Evolutionary conservation across 2,113 vertebrate species (phyloP), one percentile per base, ranked within the genome.

Genomic region (Cyprinus carpio): DNA sequence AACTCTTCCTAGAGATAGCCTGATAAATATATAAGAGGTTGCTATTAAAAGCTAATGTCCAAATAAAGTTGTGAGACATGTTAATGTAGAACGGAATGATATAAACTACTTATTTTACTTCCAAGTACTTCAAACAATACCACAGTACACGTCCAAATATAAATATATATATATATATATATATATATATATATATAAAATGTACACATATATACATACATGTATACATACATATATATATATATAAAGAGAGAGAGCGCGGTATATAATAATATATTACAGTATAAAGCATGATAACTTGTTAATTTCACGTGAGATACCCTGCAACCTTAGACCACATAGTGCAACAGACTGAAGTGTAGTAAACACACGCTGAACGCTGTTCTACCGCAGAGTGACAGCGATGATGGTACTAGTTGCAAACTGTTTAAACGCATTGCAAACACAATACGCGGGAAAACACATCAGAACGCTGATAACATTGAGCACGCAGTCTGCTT

Each of bases 311-410:
- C 13, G 11, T n/a, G 11, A 56, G 27, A 56, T n/a, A 25, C 23
- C 49, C 46, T 56, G 81, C 72, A 82, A 72, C 81, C 29, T 54
- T 40, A 34, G 6, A 82, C 43, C 58, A 62, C 7, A 34, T 8
- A 82, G 29, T 25, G 12, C 56, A 71, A 56, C 49, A 51, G 18
- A 31, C 46, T 40, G 54, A 60, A 31, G 46, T 60, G 54, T 79
- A 76, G 49, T 31, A 25, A 60, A 79, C 29, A 60, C 29, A 10
- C 64, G 62, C 1, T 51, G 65, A 82, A 82, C 11, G 67, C 3
- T 37, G 43, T 23, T 40, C 49, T 58, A 60, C 76, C 11, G 20
- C 64, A 31, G 37, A 40, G 29, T 25, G 37, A 37, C 37, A 74
- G 13, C 20, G 54, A 40, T 4, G 7, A 3, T 27, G 3, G 13